Evolutionary conservation across 1,140 invertebrate species (phyloP).

Genomic region (Solen grandis): DNA sequence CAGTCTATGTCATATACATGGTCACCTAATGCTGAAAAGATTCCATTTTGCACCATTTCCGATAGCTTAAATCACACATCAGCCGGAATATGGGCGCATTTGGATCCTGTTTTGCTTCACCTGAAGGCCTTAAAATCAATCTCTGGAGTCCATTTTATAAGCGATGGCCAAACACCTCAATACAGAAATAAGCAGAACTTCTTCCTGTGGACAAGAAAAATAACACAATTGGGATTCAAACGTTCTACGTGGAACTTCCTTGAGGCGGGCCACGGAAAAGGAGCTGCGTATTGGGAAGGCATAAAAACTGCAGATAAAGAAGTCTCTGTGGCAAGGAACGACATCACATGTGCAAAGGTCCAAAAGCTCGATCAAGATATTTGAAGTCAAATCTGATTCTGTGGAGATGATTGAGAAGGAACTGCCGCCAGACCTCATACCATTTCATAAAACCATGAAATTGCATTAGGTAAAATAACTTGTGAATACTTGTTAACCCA

Average conservation of each 20-base stretch:
- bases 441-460: too few relatives aligned
- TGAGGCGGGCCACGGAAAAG: constrained; percentile 58
- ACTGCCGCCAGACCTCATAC: too few relatives aligned
- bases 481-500: too few relatives aligned
- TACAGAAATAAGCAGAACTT: constrained; percentile 60
- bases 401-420: too few relatives aligned
- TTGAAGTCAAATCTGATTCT: too few relatives aligned
- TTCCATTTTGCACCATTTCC: not conserved
- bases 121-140: constrained; percentile 33
- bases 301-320: constrained; percentile 32
- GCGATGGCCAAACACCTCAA: constrained; percentile 61
- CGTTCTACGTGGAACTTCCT: constrained; percentile 56
- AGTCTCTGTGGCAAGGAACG: too few relatives aligned
- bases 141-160: constrained; percentile 49
- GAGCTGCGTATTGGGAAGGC: constrained; percentile 42
- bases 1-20: too few relatives aligned
- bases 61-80: constrained; percentile 23
- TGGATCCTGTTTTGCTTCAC: constrained; percentile 21
- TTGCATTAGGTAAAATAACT: too few relatives aligned
- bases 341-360: too few relatives aligned
- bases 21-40: too few relatives aligned
- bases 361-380: too few relatives aligned
- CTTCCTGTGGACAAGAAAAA: constrained; percentile 20
- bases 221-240: constrained; percentile 20
- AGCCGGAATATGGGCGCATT: constrained; percentile 16